phyloP scores from a whole-genome alignment of 2,888 invertebrate species.

The Pandemis heparana region DNA sequence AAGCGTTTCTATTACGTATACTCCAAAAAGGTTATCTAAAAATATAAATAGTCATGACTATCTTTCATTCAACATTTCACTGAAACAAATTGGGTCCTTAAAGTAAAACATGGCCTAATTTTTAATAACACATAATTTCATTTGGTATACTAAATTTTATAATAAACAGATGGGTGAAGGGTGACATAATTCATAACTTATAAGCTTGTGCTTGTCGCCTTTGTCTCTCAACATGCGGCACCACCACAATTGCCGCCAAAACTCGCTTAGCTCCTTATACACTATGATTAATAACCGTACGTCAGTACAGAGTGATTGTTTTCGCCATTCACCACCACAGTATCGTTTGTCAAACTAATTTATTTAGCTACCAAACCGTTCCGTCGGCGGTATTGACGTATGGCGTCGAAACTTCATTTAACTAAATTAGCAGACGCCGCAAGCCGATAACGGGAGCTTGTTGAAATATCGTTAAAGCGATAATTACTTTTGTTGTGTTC shows the following conservation, averaged over 20 bases:
- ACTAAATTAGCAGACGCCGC: constrained; percentile 23
- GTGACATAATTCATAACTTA: too few relatives aligned
- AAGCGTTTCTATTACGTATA: too few relatives aligned
- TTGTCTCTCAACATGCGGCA: background rate
- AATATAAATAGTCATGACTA: too few relatives aligned
- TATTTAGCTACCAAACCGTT: constrained; percentile 34
- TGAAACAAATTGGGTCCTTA: too few relatives aligned
- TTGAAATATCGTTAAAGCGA: background rate
- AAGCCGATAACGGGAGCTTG: constrained; percentile 23
- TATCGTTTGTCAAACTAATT: constrained; percentile 43
- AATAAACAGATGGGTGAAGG: too few relatives aligned
- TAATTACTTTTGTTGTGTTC: constrained; percentile 17
- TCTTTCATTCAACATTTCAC: too few relatives aligned
- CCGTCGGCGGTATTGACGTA: constrained; percentile 36
- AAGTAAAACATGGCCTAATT: too few relatives aligned
- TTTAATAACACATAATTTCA: too few relatives aligned
- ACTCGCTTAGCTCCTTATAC: constrained; percentile 21
- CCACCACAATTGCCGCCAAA: constrained; percentile 7
- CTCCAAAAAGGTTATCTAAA: too few relatives aligned
- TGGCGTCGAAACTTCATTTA: constrained; percentile 37
- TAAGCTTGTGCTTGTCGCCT: background rate
- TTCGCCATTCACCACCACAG: constrained; percentile 28
- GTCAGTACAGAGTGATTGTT: constrained; percentile 39
- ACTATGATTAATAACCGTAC: constrained; percentile 39
- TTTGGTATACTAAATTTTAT: too few relatives aligned